Evolutionary conservation across 2,888 invertebrate species (phyloP).

Genomic region (Labia minor): DNA sequence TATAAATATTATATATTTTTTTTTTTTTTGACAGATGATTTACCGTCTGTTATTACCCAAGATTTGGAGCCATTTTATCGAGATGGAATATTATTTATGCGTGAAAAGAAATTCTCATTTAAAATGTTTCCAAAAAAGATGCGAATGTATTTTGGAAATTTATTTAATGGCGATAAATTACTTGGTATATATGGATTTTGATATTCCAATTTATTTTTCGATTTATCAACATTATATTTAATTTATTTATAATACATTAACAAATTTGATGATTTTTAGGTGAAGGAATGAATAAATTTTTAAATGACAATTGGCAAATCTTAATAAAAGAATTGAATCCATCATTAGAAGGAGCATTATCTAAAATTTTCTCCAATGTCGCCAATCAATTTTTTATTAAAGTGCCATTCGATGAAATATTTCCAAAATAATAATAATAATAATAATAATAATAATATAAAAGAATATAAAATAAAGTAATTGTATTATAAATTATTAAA

Average conservation of each 20-base stretch:
- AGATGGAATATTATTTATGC: conserved; percentile 25
- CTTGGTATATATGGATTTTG: conserved; percentile 16
- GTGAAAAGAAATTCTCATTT: conserved; percentile 13
- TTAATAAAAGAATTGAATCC: not conserved
- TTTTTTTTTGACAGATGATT: not conserved
- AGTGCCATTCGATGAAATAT: not conserved
- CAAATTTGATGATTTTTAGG: not conserved
- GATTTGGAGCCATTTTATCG: not conserved
- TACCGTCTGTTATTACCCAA: not conserved
- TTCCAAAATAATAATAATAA: not conserved
- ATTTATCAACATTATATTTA: conserved; percentile 16
- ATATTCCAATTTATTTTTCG: conserved; percentile 15
- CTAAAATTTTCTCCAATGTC: not conserved
- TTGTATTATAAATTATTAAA: too few species aligned
- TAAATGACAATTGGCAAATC: not conserved
- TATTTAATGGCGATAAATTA: not conserved
- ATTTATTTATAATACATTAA: conserved; percentile 14
- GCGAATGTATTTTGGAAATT: not conserved
- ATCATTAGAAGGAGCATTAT: not conserved
- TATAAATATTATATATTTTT: too few species aligned
- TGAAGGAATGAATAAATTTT: not conserved
- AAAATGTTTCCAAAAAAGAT: not conserved
- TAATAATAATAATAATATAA: too few species aligned
- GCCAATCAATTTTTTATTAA: not conserved
- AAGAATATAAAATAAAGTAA: too few species aligned